Conservation (phyloP, 2,113 vertebrate genomes). For the Athene cunicularia region DNA sequence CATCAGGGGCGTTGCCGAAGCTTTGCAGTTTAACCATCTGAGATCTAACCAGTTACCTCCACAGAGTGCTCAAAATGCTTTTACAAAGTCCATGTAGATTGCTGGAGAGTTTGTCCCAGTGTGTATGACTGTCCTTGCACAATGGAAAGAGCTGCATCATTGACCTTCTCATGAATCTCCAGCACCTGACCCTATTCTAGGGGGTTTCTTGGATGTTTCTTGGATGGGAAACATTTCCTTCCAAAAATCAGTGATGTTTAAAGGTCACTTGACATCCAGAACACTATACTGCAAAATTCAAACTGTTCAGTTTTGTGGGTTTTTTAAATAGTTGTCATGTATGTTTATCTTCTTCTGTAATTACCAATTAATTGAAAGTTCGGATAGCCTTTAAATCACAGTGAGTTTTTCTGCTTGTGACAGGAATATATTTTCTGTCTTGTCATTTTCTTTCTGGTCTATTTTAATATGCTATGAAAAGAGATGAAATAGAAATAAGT, state of each 20-base stretch:
- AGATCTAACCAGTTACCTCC: neutral
- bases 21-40: neutral
- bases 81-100: neutral
- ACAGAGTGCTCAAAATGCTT: neutral
- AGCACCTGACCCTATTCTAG: neutral
- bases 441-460: neutral
- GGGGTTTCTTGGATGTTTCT: neutral
- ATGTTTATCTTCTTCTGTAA: neutral
- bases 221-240: neutral
- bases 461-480: neutral
- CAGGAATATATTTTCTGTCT: neutral
- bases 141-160: neutral
- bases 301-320: accelerated
- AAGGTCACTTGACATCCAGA: neutral
- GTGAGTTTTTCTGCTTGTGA: neutral
- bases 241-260: neutral
- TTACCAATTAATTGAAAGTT: neutral
- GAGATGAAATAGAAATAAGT: neutral
- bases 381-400: neutral
- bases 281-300: neutral
- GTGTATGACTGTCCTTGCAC: neutral
- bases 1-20: neutral
- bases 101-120: neutral
- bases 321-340: neutral
- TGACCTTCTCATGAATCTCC: neutral